A percentile compares a stretch with the other conserved stretches of the same genome.
These are phyloP conservation scores for Cynocephalus volans DNA, from an alignment of 2,113 vertebrate genomes.

Conservation along the genomic window DNA sequence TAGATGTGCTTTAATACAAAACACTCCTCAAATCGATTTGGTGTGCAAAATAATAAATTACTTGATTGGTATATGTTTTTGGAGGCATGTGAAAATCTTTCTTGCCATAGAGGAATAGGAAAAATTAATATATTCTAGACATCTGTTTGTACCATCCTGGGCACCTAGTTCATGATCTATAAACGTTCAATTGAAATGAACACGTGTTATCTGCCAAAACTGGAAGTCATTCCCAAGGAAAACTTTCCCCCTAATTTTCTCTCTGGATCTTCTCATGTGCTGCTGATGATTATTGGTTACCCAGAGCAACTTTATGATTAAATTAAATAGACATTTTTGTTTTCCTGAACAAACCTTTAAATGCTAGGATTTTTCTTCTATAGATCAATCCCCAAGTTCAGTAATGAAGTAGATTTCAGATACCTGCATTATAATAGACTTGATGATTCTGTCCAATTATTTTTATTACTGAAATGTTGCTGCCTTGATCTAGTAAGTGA, in stretches of 20 bases:
- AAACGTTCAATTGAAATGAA: slow-evolving; percentile 34
- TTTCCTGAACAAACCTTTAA: slow-evolving; percentile 59
- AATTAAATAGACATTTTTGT: slow-evolving; percentile 33
- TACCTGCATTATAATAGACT: neutral
- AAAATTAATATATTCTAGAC: neutral
- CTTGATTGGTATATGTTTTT: slow-evolving; percentile 27
- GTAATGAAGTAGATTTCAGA: slow-evolving; percentile 48
- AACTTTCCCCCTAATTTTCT: neutral
- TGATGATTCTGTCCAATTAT: slow-evolving; percentile 40
- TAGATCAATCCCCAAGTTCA: neutral
- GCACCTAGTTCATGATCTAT: slow-evolving; percentile 12
- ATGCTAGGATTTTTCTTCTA: slow-evolving; percentile 15
- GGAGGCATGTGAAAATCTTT: neutral
- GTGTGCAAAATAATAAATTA: slow-evolving; percentile 46
- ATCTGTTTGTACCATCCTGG: neutral
- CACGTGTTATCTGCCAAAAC: neutral
- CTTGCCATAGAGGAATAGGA: neutral
- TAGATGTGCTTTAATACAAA: slow-evolving; percentile 41
- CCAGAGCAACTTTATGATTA: neutral
- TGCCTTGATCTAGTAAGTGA: slow-evolving; percentile 8
- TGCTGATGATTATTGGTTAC: neutral
- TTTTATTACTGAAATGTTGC: slow-evolving; percentile 21
- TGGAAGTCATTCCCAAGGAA: neutral
- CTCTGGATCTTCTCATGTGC: neutral
- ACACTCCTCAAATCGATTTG: slow-evolving; percentile 55